Percentiles rank a stretch among this genome's conserved stretches.
Evolutionary conservation across 2,797 vertebrate species (phyloP).

Genomic region (Myiothlypis coronata): DNA sequence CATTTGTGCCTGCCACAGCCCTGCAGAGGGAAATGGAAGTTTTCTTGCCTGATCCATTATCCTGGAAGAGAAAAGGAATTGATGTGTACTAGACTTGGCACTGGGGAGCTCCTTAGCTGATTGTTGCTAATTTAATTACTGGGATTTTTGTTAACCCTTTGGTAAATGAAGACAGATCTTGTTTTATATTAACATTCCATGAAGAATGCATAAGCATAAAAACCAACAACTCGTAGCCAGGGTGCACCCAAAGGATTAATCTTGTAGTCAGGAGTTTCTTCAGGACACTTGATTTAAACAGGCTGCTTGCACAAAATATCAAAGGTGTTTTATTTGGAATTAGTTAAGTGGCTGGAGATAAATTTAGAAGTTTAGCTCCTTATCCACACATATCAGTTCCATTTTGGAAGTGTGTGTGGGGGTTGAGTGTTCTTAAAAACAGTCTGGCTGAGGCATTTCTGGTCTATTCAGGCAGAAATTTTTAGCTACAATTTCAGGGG

Average conservation of each 20-base stretch:
- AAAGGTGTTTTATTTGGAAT: conserved; percentile 42
- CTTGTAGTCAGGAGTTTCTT: conserved; percentile 35
- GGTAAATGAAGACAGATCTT: neutral
- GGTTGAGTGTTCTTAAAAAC: neutral
- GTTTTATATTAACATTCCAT: neutral
- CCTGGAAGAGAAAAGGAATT: conserved; percentile 2
- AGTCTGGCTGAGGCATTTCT: neutral
- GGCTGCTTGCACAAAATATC: conserved; percentile 23
- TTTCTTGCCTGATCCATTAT: neutral
- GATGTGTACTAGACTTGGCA: neutral
- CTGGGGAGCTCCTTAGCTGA: neutral
- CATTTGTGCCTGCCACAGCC: neutral
- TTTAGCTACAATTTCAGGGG: neutral
- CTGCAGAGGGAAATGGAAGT: neutral
- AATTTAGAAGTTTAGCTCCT: conserved; percentile 34
- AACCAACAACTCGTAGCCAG: neutral
- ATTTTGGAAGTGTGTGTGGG: neutral
- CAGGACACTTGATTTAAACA: conserved; percentile 43
- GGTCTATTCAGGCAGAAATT: neutral
- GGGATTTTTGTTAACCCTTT: conserved; percentile 47
- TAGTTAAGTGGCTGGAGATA: conserved; percentile 31
- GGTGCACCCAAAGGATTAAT: neutral
- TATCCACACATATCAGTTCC: neutral
- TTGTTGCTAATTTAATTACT: conserved; percentile 38
- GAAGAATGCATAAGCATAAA: neutral